A percentile compares a stretch with the other conserved stretches of the same genome.
Evolutionary conservation across 2,888 invertebrate species (phyloP).

Genomic region (Limnephilus lunatus): DNA sequence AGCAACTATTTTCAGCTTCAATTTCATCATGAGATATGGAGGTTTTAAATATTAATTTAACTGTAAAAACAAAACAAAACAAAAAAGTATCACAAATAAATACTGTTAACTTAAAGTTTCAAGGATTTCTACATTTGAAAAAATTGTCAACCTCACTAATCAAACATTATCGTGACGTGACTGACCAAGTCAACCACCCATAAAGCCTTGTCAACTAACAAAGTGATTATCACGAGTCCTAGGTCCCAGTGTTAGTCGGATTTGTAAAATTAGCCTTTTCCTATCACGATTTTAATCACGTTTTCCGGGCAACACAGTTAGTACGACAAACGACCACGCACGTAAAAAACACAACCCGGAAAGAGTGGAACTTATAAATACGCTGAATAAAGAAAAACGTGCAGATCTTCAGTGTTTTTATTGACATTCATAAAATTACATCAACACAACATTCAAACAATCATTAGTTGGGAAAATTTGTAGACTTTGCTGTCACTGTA

Average conservation of each 20-base stretch:
- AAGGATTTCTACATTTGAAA: not conserved
- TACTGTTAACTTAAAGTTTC: not conserved
- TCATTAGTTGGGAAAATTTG: not conserved
- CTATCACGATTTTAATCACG: constrained; percentile 39
- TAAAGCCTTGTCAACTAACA: not conserved
- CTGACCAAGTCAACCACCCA: constrained; percentile 52
- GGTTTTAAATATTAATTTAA: not conserved
- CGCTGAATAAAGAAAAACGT: not conserved
- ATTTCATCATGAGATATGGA: not conserved
- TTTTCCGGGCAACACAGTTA: constrained; percentile 33
- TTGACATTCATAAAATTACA: not conserved
- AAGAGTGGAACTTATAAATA: not conserved
- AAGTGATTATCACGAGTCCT: constrained; percentile 13
- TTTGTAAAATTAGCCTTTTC: constrained; percentile 11
- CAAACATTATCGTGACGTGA: constrained; percentile 46
- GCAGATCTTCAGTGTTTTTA: not conserved
- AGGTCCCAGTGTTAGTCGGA: not conserved
- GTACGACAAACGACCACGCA: not conserved
- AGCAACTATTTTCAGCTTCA: too few relatives aligned
- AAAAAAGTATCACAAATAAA: too few relatives aligned
- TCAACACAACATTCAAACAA: not conserved
- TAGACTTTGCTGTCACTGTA: too few relatives aligned
- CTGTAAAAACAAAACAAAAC: not conserved
- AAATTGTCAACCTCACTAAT: not conserved
- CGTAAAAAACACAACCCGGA: not conserved